Evolutionary conservation across 2,888 invertebrate species (phyloP), one percentile per base, ranked within the genome.

Genomic region (Lymantria dispar): DNA sequence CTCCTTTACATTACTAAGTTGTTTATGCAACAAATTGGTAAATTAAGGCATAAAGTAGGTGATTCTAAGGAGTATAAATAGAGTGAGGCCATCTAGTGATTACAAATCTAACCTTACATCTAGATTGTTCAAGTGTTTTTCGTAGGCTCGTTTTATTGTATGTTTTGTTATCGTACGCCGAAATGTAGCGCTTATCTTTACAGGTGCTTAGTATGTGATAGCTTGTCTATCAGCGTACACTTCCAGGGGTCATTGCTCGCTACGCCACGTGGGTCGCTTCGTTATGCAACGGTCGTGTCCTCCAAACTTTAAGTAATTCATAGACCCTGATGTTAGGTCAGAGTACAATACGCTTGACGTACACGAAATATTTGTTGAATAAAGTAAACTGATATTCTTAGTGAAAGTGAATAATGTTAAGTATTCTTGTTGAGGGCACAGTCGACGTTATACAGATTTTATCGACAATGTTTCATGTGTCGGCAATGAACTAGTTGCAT

Each of bases 21-120:
- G 84, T 87, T 89, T 86, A 85, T 88, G 89, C 87, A 90, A 89
- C 75, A 70, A 83, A 80, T 83, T 84, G 80, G 78, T 79, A 80
- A 78, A 76, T 68, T 68, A 62, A 73, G 70, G 60, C 69, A 71
- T 72, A 81, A 22, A 83, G 80, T 85, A 76, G 82, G 79, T 80
- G 80, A 81, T 80, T 74, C 78, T 74, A 74, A 60, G 62, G 78
- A 79, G 80, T 79, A 72, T 76, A 78, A 73, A 80, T 74, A 76
- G 69, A 3, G 5, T 22, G 22, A 87, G 79, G 72, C 72, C 78
- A 71, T 54, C 68, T 69, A 56, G 58, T 52, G 61, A 66, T 70
- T 66, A 70, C 70, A 60, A 62, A 56, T 54, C 60, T 56, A 68
- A 70, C 64, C 63, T 60, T 61, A 62, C 55, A 49, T 52, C 66